Evolutionary conservation across 2,888 invertebrate species (phyloP), one percentile per base, ranked within the genome.

Genomic region (Spialia ferax): DNA sequence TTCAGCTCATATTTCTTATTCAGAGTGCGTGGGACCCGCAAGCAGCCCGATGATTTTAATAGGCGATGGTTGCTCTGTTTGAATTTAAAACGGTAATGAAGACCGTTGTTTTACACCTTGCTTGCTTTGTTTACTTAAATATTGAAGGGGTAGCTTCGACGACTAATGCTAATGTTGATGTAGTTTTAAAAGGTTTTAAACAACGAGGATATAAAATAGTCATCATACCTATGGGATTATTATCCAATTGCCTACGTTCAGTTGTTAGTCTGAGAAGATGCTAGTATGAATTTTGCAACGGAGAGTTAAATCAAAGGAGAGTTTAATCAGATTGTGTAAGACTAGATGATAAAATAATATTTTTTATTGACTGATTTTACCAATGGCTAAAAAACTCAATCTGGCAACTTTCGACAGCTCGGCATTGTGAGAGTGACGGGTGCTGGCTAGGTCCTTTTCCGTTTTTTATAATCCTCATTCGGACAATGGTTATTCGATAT

Each of bases 1-100:
- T 92, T 91, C 87, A 82, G 91, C 84, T 93, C 93, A 86, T 92
- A 89, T 93, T 93, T 93, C 93, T 92, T 91, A 93, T 93, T 93
- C 93, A 88, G 86, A 81, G 79, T 86, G 93, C 93, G 93, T 93
- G 93, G 93, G 93, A 93, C 80, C 78, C 74, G 71, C 70, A 70
- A 62, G 64, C 69, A 67, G 70, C 71, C 69, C 73, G 75, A 71
- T 74, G 74, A 71, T 75, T 76, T 80, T 81, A 80, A 83, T 84
- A 80, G 77, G 78, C 73, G 73, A 76, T 74, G 78, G 75, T 76
- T 79, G 79, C 82, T 76, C 75, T 79, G 71, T 81, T 84, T 84
- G 83, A 87, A 88, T 88, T 84, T 85, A 76, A 85, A 89, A 82
- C 77, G 76, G 76, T 79, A 72, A 76, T 75, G 74, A 75, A 74